A percentile compares a stretch with the other conserved stretches of the same genome.
Evolutionary conservation across 1,140 invertebrate genomes (phyloP).

Genomic region (Bombus vancouverensis): DNA sequence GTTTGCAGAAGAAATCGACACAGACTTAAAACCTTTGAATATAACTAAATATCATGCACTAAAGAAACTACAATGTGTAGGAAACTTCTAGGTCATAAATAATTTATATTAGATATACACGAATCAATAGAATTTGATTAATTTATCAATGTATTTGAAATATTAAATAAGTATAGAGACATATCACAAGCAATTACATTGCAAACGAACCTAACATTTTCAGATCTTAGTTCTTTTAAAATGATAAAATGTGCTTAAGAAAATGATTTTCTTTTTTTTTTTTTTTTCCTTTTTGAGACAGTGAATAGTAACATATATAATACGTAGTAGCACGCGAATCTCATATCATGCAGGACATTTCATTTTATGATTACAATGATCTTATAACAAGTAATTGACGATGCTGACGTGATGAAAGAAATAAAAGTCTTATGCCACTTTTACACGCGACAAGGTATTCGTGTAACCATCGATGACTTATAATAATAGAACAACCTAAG

Average conservation of each 20-base stretch:
- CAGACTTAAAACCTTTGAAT: conserved; percentile 60
- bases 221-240: neutral
- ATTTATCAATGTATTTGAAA: neutral
- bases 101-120: conserved; percentile 1
- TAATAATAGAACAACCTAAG: conserved; percentile 53
- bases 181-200: neutral
- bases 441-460: conserved; percentile 40
- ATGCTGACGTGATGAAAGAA: conserved; percentile 47
- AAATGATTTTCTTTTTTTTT: too few relatives aligned
- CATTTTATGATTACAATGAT: conserved; percentile 12
- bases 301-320: neutral
- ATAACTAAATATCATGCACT: conserved; percentile 59
- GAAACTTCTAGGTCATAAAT: neutral
- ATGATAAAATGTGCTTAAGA: neutral
- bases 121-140: neutral
- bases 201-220: neutral
- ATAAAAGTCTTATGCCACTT: conserved; percentile 37
- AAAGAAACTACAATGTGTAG: conserved; percentile 26
- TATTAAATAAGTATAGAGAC: neutral
- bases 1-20: conserved; percentile 78
- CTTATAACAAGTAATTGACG: conserved; percentile 36
- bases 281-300: neutral
- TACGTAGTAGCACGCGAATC: neutral
- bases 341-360: conserved; percentile 44
- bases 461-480: conserved; percentile 36